A percentile compares a stretch with the other conserved stretches of the same genome.
Conservation (phyloP, 1,140 invertebrate genomes). For the Onthophagus taurus region DNA sequence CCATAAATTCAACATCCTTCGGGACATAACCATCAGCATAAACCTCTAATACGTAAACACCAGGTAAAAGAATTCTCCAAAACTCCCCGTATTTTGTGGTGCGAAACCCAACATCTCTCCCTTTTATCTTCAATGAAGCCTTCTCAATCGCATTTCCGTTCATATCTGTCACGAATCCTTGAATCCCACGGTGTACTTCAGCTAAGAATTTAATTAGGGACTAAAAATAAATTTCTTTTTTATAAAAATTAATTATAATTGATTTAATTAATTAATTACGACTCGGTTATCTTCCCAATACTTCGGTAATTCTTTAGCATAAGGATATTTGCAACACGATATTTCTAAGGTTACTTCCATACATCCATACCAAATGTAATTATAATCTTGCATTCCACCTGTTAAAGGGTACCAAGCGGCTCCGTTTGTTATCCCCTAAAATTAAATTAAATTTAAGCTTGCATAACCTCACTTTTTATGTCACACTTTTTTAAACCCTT, state of each 20-base stretch:
- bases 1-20: slow-evolving; percentile 73
- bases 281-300: slow-evolving; percentile 95
- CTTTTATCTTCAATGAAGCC: slow-evolving; percentile 74
- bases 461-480: not conserved
- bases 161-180: slow-evolving; percentile 76
- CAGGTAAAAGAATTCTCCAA: slow-evolving; percentile 79
- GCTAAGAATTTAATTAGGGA: slow-evolving; percentile 78
- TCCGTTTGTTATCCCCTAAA: slow-evolving; percentile 81
- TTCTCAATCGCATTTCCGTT: slow-evolving; percentile 72
- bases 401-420: slow-evolving; percentile 87
- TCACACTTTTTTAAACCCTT: slow-evolving; percentile 49
- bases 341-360: slow-evolving; percentile 98
- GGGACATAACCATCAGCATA: slow-evolving; percentile 76
- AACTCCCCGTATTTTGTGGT: slow-evolving; percentile 90
- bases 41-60: slow-evolving; percentile 73
- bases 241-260: not conserved
- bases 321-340: slow-evolving; percentile 94
- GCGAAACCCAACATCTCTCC: slow-evolving; percentile 77
- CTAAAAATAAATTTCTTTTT: slow-evolving; percentile 39
- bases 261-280: slow-evolving; percentile 41
- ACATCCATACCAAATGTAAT: slow-evolving; percentile 94
- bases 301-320: slow-evolving; percentile 67
- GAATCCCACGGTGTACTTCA: slow-evolving; percentile 76
- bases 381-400: slow-evolving; percentile 94
- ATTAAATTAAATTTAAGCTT: slow-evolving; percentile 8